These are phyloP conservation scores for Diploscapter pachys DNA, from an alignment of 1,140 invertebrate genomes.

Conservation along the genomic window DNA sequence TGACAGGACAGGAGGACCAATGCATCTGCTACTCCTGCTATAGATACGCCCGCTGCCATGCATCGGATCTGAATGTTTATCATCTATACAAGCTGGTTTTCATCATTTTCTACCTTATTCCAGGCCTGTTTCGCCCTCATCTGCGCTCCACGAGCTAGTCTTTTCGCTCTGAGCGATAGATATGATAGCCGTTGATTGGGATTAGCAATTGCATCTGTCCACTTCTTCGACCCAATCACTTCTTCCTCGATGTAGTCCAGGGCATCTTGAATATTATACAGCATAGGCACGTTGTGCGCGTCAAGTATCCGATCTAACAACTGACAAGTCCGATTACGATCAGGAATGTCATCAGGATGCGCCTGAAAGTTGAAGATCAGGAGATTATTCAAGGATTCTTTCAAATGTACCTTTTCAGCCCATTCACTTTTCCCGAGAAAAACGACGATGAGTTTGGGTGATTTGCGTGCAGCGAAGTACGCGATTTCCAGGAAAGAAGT, in stretches of 20 bases:
- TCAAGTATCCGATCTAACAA: constrained; percentile 51
- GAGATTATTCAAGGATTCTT: too few species aligned
- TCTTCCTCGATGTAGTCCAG: constrained; percentile 57
- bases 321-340: constrained; percentile 48
- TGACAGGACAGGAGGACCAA: constrained; percentile 6
- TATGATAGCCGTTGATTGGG: constrained; percentile 53
- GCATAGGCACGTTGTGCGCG: constrained; percentile 43
- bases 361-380: constrained; percentile 17
- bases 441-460: constrained; percentile 56
- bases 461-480: constrained; percentile 56
- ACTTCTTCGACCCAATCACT: constrained; percentile 54
- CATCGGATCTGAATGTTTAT: too few species aligned
- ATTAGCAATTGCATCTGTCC: constrained; percentile 41
- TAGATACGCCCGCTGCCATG: constrained; percentile 9
- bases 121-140: not conserved
- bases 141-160: constrained; percentile 20
- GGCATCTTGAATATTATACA: constrained; percentile 43
- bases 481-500: constrained; percentile 57
- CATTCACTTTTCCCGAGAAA: constrained; percentile 53
- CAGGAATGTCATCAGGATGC: constrained; percentile 52
- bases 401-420: constrained; percentile 43
- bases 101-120: not conserved
- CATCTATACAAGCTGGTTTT: too few species aligned
- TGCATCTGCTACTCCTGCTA: constrained; percentile 11
- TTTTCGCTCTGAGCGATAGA: constrained; percentile 40